Conservation (phyloP, 2,888 invertebrate species). For the Ditula angustiorana region DNA sequence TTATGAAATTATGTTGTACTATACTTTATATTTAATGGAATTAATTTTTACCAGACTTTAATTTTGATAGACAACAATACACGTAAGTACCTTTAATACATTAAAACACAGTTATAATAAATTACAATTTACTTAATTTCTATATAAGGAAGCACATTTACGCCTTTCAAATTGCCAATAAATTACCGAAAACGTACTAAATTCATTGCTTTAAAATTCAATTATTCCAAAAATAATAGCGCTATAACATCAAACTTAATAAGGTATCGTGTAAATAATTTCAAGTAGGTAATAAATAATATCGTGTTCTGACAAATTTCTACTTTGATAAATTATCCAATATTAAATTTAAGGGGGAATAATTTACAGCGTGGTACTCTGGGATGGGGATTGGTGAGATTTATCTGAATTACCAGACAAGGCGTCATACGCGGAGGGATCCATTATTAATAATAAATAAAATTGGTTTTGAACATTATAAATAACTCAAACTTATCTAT, state of each 20-base stretch:
- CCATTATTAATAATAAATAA: neutral
- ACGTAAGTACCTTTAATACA: no score
- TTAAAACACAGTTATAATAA: no score
- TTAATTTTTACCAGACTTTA: no score
- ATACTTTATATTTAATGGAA: no score
- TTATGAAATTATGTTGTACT: no score
- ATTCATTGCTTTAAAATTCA: neutral
- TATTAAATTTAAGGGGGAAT: slow-evolving; percentile 34
- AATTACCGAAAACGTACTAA: neutral
- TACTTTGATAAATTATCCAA: slow-evolving; percentile 36
- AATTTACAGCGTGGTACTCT: slow-evolving; percentile 25
- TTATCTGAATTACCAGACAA: slow-evolving; percentile 11
- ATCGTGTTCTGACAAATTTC: slow-evolving; percentile 24
- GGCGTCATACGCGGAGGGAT: neutral
- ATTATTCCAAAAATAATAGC: neutral
- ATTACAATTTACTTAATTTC: no score
- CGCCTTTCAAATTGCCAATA: neutral
- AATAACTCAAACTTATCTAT: no score
- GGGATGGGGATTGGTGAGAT: slow-evolving; percentile 7
- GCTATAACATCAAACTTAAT: slow-evolving; percentile 12
- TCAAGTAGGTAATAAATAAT: slow-evolving; percentile 27
- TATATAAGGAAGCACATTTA: neutral
- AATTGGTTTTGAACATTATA: no score
- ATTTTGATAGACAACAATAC: no score
- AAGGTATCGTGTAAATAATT: slow-evolving; percentile 18